Conservation (phyloP, 2,888 invertebrate species). For the Lomographa bimaculata region DNA sequence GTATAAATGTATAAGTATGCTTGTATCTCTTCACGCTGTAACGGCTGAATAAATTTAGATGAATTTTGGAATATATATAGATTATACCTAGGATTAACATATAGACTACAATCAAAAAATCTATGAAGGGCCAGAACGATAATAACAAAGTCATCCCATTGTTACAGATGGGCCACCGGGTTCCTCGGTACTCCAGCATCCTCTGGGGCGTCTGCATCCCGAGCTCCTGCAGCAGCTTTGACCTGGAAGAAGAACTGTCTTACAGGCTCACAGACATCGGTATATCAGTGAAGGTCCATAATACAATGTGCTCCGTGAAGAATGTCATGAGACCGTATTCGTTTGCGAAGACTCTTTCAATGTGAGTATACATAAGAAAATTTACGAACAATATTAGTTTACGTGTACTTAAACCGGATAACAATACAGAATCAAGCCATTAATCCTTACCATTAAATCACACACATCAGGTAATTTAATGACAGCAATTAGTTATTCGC, state of each 20-base stretch:
- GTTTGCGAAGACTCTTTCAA: constrained; percentile 69
- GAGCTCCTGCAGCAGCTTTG: constrained; percentile 76
- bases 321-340: constrained; percentile 65
- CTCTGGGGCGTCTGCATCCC: constrained; percentile 85
- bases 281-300: constrained; percentile 65
- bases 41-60: no score
- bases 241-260: constrained; percentile 75
- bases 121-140: no score
- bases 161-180: constrained; percentile 82
- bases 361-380: constrained; percentile 58
- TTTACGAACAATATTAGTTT: no score
- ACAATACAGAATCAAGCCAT: constrained; percentile 10
- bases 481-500: constrained; percentile 35
- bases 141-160: no score
- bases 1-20: no score
- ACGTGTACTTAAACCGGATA: not conserved
- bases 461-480: constrained; percentile 28
- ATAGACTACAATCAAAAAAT: no score
- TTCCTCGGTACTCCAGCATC: constrained; percentile 82
- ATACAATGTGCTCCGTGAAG: constrained; percentile 74
- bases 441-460: constrained; percentile 23
- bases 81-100: no score
- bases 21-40: no score
- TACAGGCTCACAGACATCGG: constrained; percentile 57
- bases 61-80: no score